Percentiles rank a stretch among this genome's conserved stretches.
These are phyloP conservation scores for Scomber japonicus DNA, from an alignment of 2,113 vertebrate genomes.

Conservation along the genomic window DNA sequence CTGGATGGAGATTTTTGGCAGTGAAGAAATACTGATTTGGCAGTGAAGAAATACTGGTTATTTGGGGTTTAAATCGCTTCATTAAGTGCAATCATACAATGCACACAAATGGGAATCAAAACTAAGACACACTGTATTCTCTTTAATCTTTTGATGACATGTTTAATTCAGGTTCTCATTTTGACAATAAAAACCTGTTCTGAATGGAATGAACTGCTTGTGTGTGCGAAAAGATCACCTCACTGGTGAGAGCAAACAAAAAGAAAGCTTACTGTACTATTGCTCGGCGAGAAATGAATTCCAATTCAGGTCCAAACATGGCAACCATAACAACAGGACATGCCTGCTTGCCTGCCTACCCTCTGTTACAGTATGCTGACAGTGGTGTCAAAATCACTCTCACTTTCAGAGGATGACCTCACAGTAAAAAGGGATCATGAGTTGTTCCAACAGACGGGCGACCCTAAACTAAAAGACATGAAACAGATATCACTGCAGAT, in stretches of 20 bases:
- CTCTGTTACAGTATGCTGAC: conserved; percentile 53
- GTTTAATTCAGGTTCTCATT: conserved; percentile 40
- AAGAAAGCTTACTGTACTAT: conserved; percentile 58
- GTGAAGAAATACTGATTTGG: background rate
- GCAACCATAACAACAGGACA: conserved; percentile 66
- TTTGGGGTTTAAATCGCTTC: conserved; percentile 16
- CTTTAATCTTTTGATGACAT: conserved; percentile 62
- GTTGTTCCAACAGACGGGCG: conserved; percentile 63
- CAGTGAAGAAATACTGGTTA: conserved; percentile 2
- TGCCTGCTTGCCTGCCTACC: conserved; percentile 32
- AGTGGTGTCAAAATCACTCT: conserved; percentile 52
- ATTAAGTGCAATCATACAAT: conserved; percentile 14
- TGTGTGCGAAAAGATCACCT: conserved; percentile 40
- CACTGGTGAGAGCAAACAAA: conserved; percentile 59
- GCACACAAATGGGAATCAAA: conserved; percentile 35
- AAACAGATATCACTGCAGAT: conserved; percentile 66
- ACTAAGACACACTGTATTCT: conserved; percentile 32
- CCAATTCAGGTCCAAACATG: conserved; percentile 75
- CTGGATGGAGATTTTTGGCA: background rate
- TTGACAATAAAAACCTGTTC: conserved; percentile 44
- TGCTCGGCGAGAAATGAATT: conserved; percentile 56
- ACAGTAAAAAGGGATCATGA: conserved; percentile 47
- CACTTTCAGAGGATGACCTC: conserved; percentile 53
- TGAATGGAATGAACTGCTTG: conserved; percentile 35
- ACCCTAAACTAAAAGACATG: conserved; percentile 46